Percentiles rank a stretch among this genome's conserved stretches.
Evolutionary conservation across 2,888 invertebrate genomes (phyloP).

Genomic region (Scaptomyza polygonia): DNA sequence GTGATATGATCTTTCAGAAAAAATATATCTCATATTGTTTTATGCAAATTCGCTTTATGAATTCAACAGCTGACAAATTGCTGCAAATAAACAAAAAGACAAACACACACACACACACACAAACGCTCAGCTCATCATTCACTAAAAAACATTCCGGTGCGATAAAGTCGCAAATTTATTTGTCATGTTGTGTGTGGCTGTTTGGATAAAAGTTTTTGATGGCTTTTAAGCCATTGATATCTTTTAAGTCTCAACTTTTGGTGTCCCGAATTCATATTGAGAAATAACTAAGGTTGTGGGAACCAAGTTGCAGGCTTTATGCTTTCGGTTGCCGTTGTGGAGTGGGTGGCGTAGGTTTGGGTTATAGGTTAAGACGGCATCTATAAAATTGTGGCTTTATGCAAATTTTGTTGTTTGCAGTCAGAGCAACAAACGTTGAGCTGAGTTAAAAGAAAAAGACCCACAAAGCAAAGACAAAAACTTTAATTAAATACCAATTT

Average conservation of each 20-base stretch:
- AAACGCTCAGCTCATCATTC: neutral
- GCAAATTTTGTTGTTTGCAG: slow-evolving; percentile 34
- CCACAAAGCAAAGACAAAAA: slow-evolving; percentile 49
- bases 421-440: slow-evolving; percentile 11
- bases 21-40: neutral
- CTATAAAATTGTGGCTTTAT: slow-evolving; percentile 22
- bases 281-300: neutral
- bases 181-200: slow-evolving; percentile 26
- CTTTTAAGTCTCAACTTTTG: slow-evolving; percentile 18
- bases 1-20: neutral
- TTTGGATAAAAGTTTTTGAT: slow-evolving; percentile 18
- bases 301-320: neutral
- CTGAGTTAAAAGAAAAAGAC: slow-evolving; percentile 16
- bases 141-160: slow-evolving; percentile 2
- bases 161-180: slow-evolving; percentile 40
- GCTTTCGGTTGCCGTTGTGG: neutral
- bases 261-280: slow-evolving; percentile 14
- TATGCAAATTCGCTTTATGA: neutral
- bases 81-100: neutral
- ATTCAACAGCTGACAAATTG: neutral
- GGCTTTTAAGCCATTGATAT: slow-evolving; percentile 7
- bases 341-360: too few species aligned
- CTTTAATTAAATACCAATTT: slow-evolving; percentile 77
- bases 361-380: neutral
- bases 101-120: neutral